Percentiles rank a stretch among this genome's conserved stretches.
Conservation (phyloP, 2,113 vertebrate genomes). For the Orycteropus afer region DNA sequence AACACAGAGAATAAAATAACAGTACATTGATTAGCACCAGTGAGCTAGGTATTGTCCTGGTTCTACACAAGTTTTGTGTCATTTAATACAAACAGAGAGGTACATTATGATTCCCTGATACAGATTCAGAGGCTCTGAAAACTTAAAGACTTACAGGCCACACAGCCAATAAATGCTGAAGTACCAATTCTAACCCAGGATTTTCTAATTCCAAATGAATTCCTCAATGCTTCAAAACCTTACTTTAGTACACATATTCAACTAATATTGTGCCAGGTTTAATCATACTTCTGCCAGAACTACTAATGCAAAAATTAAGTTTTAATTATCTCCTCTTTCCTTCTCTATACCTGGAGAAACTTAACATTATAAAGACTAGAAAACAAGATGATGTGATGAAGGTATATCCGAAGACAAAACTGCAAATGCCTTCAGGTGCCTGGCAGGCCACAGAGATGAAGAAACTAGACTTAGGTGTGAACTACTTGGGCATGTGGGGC, state of each 20-base stretch:
- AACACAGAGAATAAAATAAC: neutral
- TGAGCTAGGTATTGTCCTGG: neutral
- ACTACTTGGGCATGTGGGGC: fast-evolving
- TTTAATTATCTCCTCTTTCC: neutral
- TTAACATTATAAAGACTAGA: neutral
- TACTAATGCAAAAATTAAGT: neutral
- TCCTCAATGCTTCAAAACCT: neutral
- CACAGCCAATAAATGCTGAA: neutral
- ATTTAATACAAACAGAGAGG: neutral
- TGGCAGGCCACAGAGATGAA: neutral
- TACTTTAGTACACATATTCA: neutral
- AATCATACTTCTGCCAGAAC: neutral
- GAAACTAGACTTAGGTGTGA: neutral
- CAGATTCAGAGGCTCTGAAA: neutral
- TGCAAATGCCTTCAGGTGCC: neutral
- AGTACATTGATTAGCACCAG: neutral
- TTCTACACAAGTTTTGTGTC: neutral
- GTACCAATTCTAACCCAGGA: neutral
- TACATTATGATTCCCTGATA: neutral
- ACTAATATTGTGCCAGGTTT: neutral
- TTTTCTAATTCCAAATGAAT: neutral
- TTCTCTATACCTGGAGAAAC: neutral
- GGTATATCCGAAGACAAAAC: neutral
- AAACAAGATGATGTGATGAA: neutral
- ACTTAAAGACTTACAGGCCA: neutral